A percentile compares a stretch with the other conserved stretches of the same genome.
These are phyloP conservation scores for Calypte anna DNA, from an alignment of 2,113 vertebrate species.

Conservation along the genomic window DNA sequence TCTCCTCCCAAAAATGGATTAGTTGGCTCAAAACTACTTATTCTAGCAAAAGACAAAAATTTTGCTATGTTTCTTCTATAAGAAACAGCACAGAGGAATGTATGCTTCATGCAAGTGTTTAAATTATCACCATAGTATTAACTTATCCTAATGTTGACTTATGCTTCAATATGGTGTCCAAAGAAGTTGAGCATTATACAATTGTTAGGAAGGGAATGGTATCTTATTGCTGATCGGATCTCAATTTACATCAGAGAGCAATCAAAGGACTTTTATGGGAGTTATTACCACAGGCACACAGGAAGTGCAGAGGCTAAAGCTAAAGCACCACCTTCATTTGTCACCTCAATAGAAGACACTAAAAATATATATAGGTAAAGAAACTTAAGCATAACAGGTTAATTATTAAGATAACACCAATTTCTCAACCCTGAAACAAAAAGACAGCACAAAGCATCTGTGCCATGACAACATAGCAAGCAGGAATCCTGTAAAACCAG, in stretches of 20 bases:
- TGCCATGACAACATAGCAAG: background rate
- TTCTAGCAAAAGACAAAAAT: accelerated
- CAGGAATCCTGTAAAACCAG: background rate
- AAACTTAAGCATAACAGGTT: constrained; percentile 39
- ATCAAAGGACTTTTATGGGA: background rate
- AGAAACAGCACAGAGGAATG: background rate
- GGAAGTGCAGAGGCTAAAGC: background rate
- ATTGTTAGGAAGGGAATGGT: background rate
- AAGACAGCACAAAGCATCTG: constrained; percentile 14
- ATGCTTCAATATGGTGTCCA: constrained; percentile 9
- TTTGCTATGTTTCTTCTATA: background rate
- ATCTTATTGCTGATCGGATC: constrained; percentile 28
- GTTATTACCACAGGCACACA: background rate
- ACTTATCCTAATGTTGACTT: background rate
- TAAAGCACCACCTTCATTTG: constrained; percentile 26
- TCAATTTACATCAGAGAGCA: constrained; percentile 21
- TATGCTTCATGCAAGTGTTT: background rate
- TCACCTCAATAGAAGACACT: constrained; percentile 25
- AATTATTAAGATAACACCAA: constrained; percentile 50
- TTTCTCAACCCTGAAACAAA: background rate
- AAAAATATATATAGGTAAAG: constrained; percentile 30
- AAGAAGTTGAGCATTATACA: background rate
- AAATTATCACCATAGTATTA: background rate
- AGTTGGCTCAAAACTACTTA: background rate
- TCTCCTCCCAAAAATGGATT: accelerated